These are phyloP conservation scores for Macrotis lagotis DNA, from an alignment of 2,113 vertebrate genomes.

Conservation along the genomic window DNA sequence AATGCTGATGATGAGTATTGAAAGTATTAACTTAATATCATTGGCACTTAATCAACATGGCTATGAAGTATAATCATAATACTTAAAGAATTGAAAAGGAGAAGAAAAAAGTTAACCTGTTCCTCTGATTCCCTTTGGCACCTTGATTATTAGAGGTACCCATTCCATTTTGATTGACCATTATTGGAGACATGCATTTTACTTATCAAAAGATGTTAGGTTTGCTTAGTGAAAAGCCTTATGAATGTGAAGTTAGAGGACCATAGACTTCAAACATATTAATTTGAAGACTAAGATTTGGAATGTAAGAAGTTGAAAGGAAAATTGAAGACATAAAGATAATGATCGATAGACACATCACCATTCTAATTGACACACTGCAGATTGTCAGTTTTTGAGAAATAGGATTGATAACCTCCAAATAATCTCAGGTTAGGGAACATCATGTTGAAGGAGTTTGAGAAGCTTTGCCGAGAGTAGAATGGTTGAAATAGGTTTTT, in stretches of 20 bases:
- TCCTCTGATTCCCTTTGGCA: neutral
- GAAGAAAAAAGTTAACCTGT: neutral
- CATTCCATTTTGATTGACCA: constrained; percentile 34
- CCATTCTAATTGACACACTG: constrained; percentile 51
- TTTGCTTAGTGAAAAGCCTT: neutral
- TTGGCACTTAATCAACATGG: neutral
- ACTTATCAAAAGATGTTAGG: constrained; percentile 36
- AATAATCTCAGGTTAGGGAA: constrained; percentile 55
- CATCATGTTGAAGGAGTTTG: neutral
- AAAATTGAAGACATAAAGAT: constrained; percentile 69
- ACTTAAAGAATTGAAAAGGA: neutral
- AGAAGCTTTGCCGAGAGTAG: neutral
- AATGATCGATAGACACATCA: constrained; percentile 38
- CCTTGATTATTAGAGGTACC: neutral
- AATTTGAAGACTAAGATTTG: constrained; percentile 9
- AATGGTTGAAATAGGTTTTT: neutral
- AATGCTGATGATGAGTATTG: neutral
- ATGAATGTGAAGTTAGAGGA: constrained; percentile 29
- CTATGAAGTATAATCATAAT: neutral
- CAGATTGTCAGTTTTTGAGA: constrained; percentile 35
- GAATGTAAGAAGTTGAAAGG: constrained; percentile 23
- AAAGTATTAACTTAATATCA: neutral
- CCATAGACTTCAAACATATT: neutral
- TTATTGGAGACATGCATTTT: neutral
- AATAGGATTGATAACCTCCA: constrained; percentile 50